A percentile compares a stretch with the other conserved stretches of the same genome.
Evolutionary conservation across 2,113 vertebrate genomes (phyloP).

Genomic region (Scolopax mira): DNA sequence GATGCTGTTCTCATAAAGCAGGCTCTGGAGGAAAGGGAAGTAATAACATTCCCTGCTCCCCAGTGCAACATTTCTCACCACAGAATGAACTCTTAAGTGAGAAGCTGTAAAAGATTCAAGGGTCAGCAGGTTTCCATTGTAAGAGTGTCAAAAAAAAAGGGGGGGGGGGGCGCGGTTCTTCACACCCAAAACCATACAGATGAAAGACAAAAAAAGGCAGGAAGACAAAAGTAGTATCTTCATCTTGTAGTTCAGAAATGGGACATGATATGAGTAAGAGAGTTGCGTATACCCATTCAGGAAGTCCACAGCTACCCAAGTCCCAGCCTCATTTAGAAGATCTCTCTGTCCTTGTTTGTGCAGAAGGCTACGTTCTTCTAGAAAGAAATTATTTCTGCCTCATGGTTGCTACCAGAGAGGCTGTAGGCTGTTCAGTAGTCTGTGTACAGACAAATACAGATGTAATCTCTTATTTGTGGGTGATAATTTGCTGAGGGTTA

Average conservation of each 20-base stretch:
- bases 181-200: neutral
- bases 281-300: neutral
- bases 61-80: neutral
- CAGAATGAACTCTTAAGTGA: neutral
- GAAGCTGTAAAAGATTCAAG: neutral
- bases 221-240: neutral
- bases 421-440: neutral
- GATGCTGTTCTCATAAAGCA: neutral
- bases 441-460: neutral
- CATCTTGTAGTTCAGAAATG: neutral
- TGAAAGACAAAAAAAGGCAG: neutral
- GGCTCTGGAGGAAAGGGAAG: neutral
- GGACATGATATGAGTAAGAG: rapidly evolving
- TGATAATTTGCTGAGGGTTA: neutral
- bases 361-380: neutral
- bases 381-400: neutral
- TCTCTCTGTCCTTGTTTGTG: neutral
- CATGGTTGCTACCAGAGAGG: neutral
- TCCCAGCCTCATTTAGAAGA: neutral
- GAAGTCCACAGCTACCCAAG: neutral
- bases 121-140: neutral
- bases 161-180: neutral
- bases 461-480: neutral
- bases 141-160: neutral
- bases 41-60: neutral